Conservation (phyloP, 1,140 invertebrate genomes). For the Frieseomelitta varia region DNA sequence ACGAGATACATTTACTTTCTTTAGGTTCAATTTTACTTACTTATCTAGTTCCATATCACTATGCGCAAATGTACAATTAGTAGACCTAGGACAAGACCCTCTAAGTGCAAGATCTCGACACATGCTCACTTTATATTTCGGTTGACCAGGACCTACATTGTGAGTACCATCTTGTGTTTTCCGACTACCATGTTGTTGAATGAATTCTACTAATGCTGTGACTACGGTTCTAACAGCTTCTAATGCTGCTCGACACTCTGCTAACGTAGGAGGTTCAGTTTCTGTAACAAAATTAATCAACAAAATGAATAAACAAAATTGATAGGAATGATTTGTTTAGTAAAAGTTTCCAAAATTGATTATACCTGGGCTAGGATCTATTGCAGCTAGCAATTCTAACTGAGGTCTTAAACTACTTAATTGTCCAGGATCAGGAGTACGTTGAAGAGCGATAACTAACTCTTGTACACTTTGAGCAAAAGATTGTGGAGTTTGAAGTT, state of each 20-base stretch:
- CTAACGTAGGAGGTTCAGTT: constrained; percentile 87
- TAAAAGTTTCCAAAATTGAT: background rate
- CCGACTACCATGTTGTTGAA: constrained; percentile 87
- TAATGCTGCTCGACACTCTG: constrained; percentile 89
- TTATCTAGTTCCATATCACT: constrained; percentile 95
- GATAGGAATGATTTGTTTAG: background rate
- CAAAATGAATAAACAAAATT: background rate
- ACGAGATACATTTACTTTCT: background rate
- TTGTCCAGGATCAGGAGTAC: constrained; percentile 94
- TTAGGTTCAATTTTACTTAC: constrained; percentile 77
- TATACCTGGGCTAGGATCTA: constrained; percentile 91
- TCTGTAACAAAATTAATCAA: constrained; percentile 81
- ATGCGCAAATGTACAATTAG: constrained; percentile 95
- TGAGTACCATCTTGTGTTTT: constrained; percentile 83
- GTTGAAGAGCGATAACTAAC: constrained; percentile 94
- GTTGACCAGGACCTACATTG: constrained; percentile 83
- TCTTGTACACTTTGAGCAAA: constrained; percentile 96
- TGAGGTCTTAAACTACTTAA: constrained; percentile 89
- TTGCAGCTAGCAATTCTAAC: constrained; percentile 92
- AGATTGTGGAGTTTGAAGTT: constrained; percentile 95
- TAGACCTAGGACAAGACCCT: constrained; percentile 92
- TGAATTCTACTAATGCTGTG: constrained; percentile 92
- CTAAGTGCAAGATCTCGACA: constrained; percentile 91
- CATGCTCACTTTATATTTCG: constrained; percentile 95
- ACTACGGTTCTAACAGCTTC: constrained; percentile 92